These are phyloP conservation scores for Crotophaga sulcirostris DNA, from an alignment of 2,113 vertebrate species.

Conservation along the genomic window DNA sequence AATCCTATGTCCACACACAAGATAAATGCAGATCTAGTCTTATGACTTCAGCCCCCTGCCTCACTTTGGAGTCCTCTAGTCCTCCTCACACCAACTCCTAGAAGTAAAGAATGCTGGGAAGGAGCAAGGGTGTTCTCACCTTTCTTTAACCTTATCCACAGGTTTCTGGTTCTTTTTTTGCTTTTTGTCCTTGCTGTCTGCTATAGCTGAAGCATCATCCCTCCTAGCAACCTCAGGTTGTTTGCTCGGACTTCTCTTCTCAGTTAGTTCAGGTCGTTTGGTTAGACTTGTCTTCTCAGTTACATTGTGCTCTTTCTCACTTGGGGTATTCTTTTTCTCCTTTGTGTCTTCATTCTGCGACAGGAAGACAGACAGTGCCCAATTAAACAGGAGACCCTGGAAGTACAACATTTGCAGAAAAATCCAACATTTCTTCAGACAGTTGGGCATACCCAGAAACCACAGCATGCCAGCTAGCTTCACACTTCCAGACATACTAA, in stretches of 20 bases:
- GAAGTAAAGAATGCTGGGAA: neutral
- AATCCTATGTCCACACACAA: neutral
- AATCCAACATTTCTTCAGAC: neutral
- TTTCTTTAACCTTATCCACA: neutral
- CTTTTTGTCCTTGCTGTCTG: neutral
- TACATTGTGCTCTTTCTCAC: neutral
- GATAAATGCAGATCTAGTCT: rapidly evolving
- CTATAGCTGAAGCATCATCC: neutral
- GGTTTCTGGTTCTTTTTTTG: neutral
- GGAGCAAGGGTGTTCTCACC: conserved; percentile 26
- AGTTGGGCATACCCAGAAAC: neutral
- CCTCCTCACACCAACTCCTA: neutral
- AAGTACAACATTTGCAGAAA: neutral
- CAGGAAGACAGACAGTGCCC: neutral
- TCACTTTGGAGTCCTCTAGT: neutral
- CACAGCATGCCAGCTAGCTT: neutral
- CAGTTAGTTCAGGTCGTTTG: neutral
- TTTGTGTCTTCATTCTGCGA: neutral
- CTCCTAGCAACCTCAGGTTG: neutral
- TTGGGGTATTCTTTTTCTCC: neutral
- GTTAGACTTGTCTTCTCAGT: neutral
- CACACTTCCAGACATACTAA: neutral
- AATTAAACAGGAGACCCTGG: neutral
- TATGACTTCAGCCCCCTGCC: neutral
- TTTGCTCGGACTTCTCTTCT: neutral